Evolutionary conservation across 2,797 vertebrate species (phyloP).

Genomic region (Champsocephalus esox): DNA sequence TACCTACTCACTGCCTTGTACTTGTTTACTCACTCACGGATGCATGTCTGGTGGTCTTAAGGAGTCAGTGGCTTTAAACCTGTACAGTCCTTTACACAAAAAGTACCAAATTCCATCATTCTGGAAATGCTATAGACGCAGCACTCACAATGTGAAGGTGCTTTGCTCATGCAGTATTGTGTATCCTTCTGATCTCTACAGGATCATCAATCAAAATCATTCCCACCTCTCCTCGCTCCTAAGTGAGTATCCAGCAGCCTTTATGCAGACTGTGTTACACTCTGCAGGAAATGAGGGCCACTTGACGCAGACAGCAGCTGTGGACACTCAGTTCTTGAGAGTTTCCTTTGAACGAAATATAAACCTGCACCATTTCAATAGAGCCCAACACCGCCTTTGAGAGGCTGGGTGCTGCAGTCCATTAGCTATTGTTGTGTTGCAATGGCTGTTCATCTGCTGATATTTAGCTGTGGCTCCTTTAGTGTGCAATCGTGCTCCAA

Average conservation of each 20-base stretch:
- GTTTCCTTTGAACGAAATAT: conserved; percentile 37
- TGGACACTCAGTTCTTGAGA: conserved; percentile 35
- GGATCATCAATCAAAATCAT: conserved; percentile 16
- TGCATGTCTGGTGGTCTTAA: too few species aligned
- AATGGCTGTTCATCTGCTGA: conserved; percentile 54
- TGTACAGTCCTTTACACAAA: background rate
- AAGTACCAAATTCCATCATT: background rate
- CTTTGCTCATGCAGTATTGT: background rate
- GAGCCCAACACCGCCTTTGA: conserved; percentile 14
- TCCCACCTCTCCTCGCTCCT: background rate
- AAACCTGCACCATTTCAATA: conserved; percentile 44
- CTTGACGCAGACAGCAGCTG: conserved; percentile 49
- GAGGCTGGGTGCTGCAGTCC: conserved; percentile 39
- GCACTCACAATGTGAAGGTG: background rate
- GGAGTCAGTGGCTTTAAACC: background rate
- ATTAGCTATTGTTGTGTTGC: conserved; percentile 44
- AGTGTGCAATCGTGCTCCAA: conserved; percentile 65
- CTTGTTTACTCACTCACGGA: too few species aligned
- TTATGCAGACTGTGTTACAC: conserved; percentile 31
- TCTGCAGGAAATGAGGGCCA: conserved; percentile 31
- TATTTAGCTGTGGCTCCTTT: conserved; percentile 58
- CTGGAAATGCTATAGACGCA: background rate
- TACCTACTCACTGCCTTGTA: too few species aligned
- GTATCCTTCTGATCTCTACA: background rate
- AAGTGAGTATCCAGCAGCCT: conserved; percentile 30